A percentile compares a stretch with the other conserved stretches of the same genome.
These are phyloP conservation scores for Buphagus erythrorhynchus DNA, from an alignment of 2,797 vertebrate genomes.

Conservation along the genomic window DNA sequence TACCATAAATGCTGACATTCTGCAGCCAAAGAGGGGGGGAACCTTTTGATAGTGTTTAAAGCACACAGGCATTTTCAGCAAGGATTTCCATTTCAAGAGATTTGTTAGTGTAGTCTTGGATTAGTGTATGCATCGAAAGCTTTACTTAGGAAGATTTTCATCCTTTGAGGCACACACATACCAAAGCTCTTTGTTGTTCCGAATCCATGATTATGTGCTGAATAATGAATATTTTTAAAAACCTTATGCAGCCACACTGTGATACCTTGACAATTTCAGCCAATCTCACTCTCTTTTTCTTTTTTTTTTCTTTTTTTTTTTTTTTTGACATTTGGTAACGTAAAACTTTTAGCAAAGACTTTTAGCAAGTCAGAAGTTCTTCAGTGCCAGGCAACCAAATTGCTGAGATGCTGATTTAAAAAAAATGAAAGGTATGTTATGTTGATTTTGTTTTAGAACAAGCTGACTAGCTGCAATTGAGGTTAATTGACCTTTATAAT, in stretches of 20 bases:
- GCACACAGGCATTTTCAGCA: conserved; percentile 36
- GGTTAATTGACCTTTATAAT: conserved; percentile 70
- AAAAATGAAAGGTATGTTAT: background rate
- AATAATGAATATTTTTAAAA: conserved; percentile 47
- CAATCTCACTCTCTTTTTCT: background rate
- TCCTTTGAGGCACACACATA: conserved; percentile 27
- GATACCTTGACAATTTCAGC: background rate
- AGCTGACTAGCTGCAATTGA: conserved; percentile 59
- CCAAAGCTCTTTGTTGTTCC: conserved; percentile 2
- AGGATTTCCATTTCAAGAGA: conserved; percentile 62
- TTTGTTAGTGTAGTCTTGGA: conserved; percentile 39
- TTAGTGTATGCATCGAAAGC: background rate
- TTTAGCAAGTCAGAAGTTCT: conserved; percentile 6
- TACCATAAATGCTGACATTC: conserved; percentile 79
- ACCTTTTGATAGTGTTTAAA: conserved; percentile 48
- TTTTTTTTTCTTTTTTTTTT: background rate
- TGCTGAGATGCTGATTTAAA: conserved; percentile 1
- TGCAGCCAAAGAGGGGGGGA: conserved; percentile 55
- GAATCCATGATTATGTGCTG: conserved; percentile 9
- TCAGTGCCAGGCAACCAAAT: background rate
- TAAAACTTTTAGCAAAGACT: conserved; percentile 34
- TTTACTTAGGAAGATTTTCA: conserved; percentile 41
- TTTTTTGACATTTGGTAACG: background rate
- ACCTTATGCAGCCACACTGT: conserved; percentile 2
- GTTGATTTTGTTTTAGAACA: conserved; percentile 64